Percentiles rank a stretch among this genome's conserved stretches.
Conservation (phyloP, 2,113 vertebrate genomes). For the Tenrec ecaudatus region DNA sequence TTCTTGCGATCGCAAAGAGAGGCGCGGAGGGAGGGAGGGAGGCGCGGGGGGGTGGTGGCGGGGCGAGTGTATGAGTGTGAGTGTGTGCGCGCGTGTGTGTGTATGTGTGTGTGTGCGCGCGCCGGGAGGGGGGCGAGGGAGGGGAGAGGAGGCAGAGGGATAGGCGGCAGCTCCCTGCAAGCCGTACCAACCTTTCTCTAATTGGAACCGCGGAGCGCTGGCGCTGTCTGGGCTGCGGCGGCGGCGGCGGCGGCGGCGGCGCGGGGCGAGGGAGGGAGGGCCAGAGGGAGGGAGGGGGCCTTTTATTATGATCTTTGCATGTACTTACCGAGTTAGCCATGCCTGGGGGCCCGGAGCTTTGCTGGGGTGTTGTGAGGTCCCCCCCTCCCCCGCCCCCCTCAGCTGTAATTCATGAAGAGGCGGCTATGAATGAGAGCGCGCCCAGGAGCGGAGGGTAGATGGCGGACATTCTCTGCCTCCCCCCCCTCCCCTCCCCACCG, state of each 20-base stretch:
- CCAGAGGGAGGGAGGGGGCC: not conserved
- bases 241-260: conserved; percentile 67
- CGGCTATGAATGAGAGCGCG: conserved; percentile 85
- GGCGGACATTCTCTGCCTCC: conserved; percentile 91
- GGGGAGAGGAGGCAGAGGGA: conserved; percentile 62
- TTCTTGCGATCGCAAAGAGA: conserved; percentile 76
- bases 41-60: conserved; percentile 50
- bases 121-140: not conserved
- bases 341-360: conserved; percentile 89
- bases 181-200: conserved; percentile 78
- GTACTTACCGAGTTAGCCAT: conserved; percentile 97
- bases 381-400: conserved; percentile 80
- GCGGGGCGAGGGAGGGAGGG: conserved; percentile 38
- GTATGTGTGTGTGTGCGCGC: not conserved
- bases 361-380: conserved; percentile 81
- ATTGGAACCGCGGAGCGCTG: conserved; percentile 77
- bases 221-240: conserved; percentile 74
- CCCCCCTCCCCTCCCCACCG: not conserved
- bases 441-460: conserved; percentile 84
- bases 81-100: not conserved
- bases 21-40: conserved; percentile 59
- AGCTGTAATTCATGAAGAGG: conserved; percentile 92
- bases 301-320: conserved; percentile 76
- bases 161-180: conserved; percentile 74
- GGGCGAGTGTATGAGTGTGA: conserved; percentile 40